Conservation (phyloP, 2,113 vertebrate species). For the Lamprotornis superbus region DNA sequence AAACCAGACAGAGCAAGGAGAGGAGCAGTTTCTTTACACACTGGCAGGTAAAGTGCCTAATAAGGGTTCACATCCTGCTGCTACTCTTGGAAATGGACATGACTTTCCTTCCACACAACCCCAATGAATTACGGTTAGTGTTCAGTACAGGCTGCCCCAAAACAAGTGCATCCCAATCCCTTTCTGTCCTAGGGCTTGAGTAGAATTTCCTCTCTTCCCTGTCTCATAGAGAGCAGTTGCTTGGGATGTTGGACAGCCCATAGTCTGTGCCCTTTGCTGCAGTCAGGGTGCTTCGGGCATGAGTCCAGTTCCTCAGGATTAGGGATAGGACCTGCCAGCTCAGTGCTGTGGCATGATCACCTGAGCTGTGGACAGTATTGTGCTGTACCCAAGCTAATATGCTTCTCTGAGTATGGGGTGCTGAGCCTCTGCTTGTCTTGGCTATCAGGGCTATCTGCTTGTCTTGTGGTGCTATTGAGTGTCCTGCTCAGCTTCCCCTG, state of each 20-base stretch:
- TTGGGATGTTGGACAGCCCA: background rate
- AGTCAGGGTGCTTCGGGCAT: accelerated
- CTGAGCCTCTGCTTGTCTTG: background rate
- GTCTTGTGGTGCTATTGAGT: background rate
- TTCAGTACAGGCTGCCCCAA: background rate
- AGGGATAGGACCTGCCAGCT: background rate
- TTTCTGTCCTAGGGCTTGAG: background rate
- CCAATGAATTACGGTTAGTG: background rate
- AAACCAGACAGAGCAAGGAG: slow-evolving; percentile 86
- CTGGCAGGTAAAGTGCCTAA: slow-evolving; percentile 76
- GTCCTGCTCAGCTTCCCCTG: background rate
- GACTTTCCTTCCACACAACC: background rate
- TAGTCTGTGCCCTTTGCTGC: background rate
- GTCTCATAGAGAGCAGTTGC: background rate
- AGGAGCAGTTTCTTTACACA: slow-evolving; percentile 86
- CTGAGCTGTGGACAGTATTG: background rate
- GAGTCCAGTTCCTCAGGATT: background rate
- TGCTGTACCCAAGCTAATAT: background rate
- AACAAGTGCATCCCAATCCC: background rate
- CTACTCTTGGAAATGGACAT: background rate
- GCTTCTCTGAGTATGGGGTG: background rate
- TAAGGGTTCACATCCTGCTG: background rate
- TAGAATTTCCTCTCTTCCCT: background rate
- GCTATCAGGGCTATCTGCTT: background rate
- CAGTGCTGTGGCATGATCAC: background rate